Evolutionary conservation across 2,113 vertebrate genomes (phyloP).

Genomic region (Atrichornis clamosus): DNA sequence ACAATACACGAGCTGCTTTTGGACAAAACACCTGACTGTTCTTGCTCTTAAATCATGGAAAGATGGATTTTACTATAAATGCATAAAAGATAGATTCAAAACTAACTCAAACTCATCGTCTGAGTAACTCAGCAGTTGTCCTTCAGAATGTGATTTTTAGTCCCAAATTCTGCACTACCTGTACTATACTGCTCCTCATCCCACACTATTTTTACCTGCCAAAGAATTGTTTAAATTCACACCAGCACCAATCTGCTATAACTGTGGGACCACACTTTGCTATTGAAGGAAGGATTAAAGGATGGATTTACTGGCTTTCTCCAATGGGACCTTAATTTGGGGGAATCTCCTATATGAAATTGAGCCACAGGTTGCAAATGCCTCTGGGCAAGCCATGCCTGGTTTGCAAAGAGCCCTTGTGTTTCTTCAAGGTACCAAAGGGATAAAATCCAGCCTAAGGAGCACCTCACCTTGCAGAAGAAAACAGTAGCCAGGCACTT

Average conservation of each 20-base stretch:
- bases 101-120: fast-evolving
- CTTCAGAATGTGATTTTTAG: fast-evolving
- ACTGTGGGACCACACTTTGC: not conserved
- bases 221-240: not conserved
- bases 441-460: not conserved
- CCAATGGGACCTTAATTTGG: not conserved
- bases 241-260: not conserved
- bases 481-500: not conserved
- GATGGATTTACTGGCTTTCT: not conserved
- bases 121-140: not conserved
- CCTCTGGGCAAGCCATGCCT: not conserved
- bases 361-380: not conserved
- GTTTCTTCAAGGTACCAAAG: not conserved
- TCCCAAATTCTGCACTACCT: not conserved
- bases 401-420: not conserved
- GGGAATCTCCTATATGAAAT: not conserved
- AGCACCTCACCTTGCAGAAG: not conserved
- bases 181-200: not conserved
- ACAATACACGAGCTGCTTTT: not conserved
- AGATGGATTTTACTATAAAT: not conserved
- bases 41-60: not conserved
- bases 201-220: not conserved
- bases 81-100: not conserved
- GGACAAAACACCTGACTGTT: not conserved
- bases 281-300: not conserved